These are phyloP conservation scores for Argyresthia goedartella DNA, from an alignment of 2,888 invertebrate species.

Conservation along the genomic window DNA sequence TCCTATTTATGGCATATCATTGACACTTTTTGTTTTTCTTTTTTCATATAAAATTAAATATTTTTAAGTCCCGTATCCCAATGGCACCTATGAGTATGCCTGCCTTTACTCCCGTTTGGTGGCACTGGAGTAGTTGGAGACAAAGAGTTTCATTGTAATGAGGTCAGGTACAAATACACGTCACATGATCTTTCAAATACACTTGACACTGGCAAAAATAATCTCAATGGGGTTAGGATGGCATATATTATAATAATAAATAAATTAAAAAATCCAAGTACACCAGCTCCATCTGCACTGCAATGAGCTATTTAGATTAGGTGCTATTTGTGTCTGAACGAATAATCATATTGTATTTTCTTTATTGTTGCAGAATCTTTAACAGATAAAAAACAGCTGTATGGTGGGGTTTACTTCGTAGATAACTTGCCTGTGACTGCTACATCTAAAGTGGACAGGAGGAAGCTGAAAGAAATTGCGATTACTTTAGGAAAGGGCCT, in stretches of 20 bases:
- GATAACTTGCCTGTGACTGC: constrained; percentile 9
- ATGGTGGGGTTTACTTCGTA: constrained; percentile 12
- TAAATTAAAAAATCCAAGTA: too few species aligned
- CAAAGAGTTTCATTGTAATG: too few species aligned
- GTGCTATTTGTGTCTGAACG: too few species aligned
- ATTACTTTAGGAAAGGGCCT: not conserved
- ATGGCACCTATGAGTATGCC: not conserved
- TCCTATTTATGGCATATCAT: not conserved
- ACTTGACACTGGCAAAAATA: too few species aligned
- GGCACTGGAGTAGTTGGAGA: too few species aligned
- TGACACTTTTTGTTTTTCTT: not conserved
- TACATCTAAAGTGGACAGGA: constrained; percentile 8
- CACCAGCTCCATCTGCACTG: too few species aligned
- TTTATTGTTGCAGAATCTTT: constrained; percentile 9
- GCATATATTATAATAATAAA: too few species aligned
- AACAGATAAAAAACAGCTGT: constrained; percentile 9
- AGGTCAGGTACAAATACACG: too few species aligned
- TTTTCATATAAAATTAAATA: not conserved
- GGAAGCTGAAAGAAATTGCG: not conserved
- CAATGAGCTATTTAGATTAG: too few species aligned
- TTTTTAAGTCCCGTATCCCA: not conserved
- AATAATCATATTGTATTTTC: not conserved
- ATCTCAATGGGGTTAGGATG: too few species aligned
- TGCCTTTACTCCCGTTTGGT: not conserved
- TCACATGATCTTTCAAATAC: too few species aligned